These are phyloP conservation scores for Oedothorax gibbosus DNA, from an alignment of 1,140 invertebrate genomes.

Conservation along the genomic window DNA sequence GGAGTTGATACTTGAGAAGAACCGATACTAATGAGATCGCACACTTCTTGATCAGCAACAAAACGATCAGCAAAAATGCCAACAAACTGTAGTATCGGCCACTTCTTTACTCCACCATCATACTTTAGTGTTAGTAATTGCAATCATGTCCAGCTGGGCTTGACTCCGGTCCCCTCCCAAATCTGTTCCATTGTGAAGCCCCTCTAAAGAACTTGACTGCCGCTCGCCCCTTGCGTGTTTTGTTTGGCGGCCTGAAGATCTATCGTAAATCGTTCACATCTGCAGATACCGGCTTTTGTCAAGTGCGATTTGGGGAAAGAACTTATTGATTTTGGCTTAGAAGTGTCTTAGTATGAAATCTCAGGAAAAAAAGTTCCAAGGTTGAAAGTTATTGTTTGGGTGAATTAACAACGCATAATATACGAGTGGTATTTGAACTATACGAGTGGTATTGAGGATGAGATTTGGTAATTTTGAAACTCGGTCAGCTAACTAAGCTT, in stretches of 20 bases:
- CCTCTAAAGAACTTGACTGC: slow-evolving; percentile 39
- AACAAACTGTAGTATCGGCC: slow-evolving; percentile 30
- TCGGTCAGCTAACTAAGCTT: too few species aligned
- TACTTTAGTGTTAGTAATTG: slow-evolving; percentile 43
- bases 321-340: slow-evolving; percentile 43
- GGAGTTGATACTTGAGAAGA: slow-evolving; percentile 29
- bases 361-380: neutral
- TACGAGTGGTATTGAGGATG: too few species aligned
- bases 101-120: slow-evolving; percentile 18
- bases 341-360: slow-evolving; percentile 11
- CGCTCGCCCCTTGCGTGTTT: slow-evolving; percentile 30
- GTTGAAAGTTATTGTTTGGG: too few species aligned
- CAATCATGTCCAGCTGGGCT: slow-evolving; percentile 41
- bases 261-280: slow-evolving; percentile 39
- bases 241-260: slow-evolving; percentile 40
- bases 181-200: slow-evolving; percentile 39
- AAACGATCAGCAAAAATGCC: slow-evolving; percentile 39
- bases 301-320: slow-evolving; percentile 35
- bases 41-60: slow-evolving; percentile 40
- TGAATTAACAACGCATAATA: too few species aligned
- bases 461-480: too few species aligned
- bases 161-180: slow-evolving; percentile 47
- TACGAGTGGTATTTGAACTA: too few species aligned
- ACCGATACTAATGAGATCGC: slow-evolving; percentile 52
- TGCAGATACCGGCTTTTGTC: slow-evolving; percentile 34